These are phyloP conservation scores for Calypte anna DNA, from an alignment of 2,113 vertebrate genomes.

Conservation along the genomic window DNA sequence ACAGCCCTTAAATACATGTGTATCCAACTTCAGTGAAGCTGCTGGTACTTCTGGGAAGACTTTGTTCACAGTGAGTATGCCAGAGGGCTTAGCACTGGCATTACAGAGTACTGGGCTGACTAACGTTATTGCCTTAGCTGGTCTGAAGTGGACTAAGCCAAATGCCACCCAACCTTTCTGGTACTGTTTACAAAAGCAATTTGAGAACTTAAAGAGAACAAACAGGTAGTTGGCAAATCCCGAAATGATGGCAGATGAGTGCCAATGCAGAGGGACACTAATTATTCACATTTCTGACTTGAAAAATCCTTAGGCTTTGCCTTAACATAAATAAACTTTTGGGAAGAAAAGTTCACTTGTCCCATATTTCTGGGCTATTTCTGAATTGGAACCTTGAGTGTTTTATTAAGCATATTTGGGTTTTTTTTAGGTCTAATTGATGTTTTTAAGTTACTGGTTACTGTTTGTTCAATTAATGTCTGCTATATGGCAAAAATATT, in stretches of 20 bases:
- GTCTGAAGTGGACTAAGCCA: neutral
- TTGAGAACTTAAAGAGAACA: neutral
- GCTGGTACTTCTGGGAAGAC: neutral
- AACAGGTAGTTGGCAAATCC: neutral
- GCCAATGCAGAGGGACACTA: fast-evolving
- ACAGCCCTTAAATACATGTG: neutral
- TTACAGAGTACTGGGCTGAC: neutral
- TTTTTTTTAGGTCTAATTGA: neutral
- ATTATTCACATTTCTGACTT: neutral
- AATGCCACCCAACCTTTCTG: neutral
- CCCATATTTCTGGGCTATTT: neutral
- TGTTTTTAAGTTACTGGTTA: neutral
- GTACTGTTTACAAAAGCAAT: slow-evolving; percentile 21
- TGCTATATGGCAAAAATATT: neutral
- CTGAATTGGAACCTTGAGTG: neutral
- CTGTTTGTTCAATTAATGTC: neutral
- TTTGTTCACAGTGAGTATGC: neutral
- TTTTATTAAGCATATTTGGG: neutral
- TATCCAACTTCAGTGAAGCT: neutral
- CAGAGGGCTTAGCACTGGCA: neutral
- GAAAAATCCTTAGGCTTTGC: neutral
- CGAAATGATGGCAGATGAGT: neutral
- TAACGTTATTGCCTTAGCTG: neutral
- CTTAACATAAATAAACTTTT: neutral
- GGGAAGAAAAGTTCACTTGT: neutral